Conservation (phyloP, 2,888 invertebrate species). For the Apamea anceps region DNA sequence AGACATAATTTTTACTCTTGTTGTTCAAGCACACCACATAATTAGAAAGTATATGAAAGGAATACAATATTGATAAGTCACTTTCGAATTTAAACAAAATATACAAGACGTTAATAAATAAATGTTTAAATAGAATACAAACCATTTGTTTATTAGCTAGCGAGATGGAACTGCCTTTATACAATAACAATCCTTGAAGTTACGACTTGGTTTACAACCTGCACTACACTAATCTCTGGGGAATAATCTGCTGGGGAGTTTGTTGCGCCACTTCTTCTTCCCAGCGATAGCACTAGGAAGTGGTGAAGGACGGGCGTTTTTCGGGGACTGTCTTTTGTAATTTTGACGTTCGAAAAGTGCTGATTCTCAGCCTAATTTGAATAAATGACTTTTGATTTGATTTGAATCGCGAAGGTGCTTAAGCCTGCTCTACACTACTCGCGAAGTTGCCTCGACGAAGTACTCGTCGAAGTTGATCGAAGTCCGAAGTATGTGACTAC, state of each 20-base stretch:
- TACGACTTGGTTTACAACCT: background rate
- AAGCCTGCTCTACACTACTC: too few relatives aligned
- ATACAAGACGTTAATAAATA: constrained; percentile 12
- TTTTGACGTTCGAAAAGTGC: too few relatives aligned
- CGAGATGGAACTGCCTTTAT: constrained; percentile 50
- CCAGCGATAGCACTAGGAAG: too few relatives aligned
- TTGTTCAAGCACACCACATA: constrained; percentile 17
- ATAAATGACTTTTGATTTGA: too few relatives aligned
- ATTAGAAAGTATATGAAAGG: constrained; percentile 40
- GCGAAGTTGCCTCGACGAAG: too few relatives aligned
- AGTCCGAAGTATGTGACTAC: too few relatives aligned
- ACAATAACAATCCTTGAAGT: constrained; percentile 2
- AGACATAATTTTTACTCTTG: background rate
- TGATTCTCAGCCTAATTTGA: too few relatives aligned
- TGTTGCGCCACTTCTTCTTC: too few relatives aligned
- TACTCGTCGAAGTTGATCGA: too few relatives aligned
- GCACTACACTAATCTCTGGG: background rate
- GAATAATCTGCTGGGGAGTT: too few relatives aligned
- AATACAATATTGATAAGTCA: constrained; percentile 38
- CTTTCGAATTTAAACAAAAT: constrained; percentile 42
- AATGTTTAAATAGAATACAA: constrained; percentile 23
- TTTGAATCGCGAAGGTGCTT: background rate
- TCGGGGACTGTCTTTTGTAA: too few relatives aligned
- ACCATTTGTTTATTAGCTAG: constrained; percentile 34
- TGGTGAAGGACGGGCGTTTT: too few relatives aligned